Evolutionary conservation across 1,140 invertebrate species (phyloP), one percentile per base, ranked within the genome.

Genomic region (Tetramorium parvispinum): DNA sequence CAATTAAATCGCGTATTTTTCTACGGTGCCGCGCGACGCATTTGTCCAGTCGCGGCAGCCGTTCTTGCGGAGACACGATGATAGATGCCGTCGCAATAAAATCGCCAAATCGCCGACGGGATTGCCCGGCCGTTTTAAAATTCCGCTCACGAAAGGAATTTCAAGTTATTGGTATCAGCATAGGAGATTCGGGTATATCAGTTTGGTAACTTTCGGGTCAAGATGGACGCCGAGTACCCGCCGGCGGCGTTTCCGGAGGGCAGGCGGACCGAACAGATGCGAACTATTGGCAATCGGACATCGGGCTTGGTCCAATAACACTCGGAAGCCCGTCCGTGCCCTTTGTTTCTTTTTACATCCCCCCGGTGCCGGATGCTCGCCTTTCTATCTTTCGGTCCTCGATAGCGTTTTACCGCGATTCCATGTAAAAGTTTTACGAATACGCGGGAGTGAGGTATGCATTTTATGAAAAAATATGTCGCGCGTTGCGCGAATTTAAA

Each of bases 101-200:
- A 75, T 83, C 55, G 53, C 65, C 65, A 57, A 43, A 82, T 71
- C 78, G 37, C 78, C 53, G 40, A 21, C 66, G 51, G 78, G 40
- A 82, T 82, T 82, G 79, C 66, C 37, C 79, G 53, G 7, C 16
- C 53, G 55, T 75, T 83, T 75, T 59, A 75, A 83, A 83, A 83
- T 83, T 83, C 79, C 68, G 53, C 68, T 75, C 79, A 75, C 79
- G 79, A 83, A 83, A 59, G 68, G 46, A 85, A 76, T 85, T 85
- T 79, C 83, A 85, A 85, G 83, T 77, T 76, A 85, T 85, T 85
- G 71, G 83, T 65, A 85, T 85, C 83, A 85, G 82, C 71, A 43
- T 85, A 76, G 83, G 82, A 85, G 70, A 85, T 85, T 77, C 82
- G 57, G 83, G 59, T 78, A 79, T 76, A 85, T 79, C 75, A 79